phyloP scores from a whole-genome alignment of 2,888 invertebrate species.

The Drosophila robusta region DNA sequence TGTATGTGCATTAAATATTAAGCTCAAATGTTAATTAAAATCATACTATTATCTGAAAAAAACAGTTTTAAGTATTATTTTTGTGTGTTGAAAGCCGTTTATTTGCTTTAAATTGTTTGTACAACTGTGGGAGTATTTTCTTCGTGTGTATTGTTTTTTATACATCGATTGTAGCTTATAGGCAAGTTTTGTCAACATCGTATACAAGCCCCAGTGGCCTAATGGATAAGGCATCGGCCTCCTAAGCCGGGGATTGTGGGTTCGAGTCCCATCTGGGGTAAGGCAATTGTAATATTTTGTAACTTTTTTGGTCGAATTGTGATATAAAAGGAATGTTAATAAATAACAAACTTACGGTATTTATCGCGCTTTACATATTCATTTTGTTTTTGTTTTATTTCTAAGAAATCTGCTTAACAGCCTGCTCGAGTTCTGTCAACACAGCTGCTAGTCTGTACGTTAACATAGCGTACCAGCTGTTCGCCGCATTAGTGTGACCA shows the following conservation, averaged over 20 bases:
- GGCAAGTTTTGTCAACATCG: neutral
- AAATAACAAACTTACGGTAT: too few species aligned
- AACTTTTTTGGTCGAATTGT: neutral
- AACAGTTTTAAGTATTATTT: neutral
- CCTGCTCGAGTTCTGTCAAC: conserved; percentile 1
- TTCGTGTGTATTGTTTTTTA: conserved; percentile 3
- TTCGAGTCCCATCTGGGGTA: conserved; percentile 69
- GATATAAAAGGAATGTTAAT: too few species aligned
- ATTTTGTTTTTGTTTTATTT: neutral
- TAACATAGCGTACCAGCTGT: conserved; percentile 26
- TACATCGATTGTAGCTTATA: conserved; percentile 12
- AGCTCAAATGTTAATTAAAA: conserved; percentile 22
- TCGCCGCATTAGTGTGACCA: conserved; percentile 13
- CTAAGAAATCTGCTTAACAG: neutral
- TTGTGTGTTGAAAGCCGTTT: neutral
- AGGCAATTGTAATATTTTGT: neutral
- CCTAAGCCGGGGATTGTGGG: conserved; percentile 73
- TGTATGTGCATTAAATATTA: neutral
- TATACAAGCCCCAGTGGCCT: conserved; percentile 61
- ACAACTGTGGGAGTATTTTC: conserved; percentile 29
- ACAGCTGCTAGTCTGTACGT: neutral
- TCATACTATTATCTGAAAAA: neutral
- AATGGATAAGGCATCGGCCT: conserved; percentile 73
- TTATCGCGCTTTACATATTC: neutral
- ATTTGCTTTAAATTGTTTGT: conserved; percentile 16